Base-by-base conservation (phyloP, 2,113 vertebrate genomes). In the Eretmochelys imbricata region DNA sequence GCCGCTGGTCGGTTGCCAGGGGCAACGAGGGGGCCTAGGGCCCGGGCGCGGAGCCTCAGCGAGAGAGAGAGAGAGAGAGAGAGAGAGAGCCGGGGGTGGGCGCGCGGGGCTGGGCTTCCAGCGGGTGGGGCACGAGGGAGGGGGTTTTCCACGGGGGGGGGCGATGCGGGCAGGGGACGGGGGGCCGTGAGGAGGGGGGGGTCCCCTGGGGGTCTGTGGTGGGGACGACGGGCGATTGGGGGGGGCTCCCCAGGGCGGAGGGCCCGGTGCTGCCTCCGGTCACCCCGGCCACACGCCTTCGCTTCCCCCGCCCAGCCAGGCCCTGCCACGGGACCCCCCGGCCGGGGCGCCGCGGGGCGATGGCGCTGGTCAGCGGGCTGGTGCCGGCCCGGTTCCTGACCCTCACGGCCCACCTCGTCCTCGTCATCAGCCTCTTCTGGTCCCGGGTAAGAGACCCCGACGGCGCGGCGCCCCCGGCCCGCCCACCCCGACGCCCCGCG, bases 341-440 rank as follows among this genome's bases (percentile, higher is more conserved):
- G 42, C 5, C 42, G 5, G 42, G 42, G 42, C 42, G 42, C 42
- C 5, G 42, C 42, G 42, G n/a, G 42, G 38, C 24, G 35, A 99
- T 99, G 99, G 97, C 98, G 14, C 98, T 94, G 42, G 93, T 99
- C 35, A 97, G 90, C 57, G 99, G 98, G 57, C 98, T 99, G 2
- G 97, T 99, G 3, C 99, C 99, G 16, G 98, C 98, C 0, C 98
- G 99, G 31, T 99, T 99, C 95, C 97, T 99, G 91, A 99, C 99
- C 3, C 97, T 99, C 54, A 95, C 97, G 7, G 98, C 99, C 50
- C 99, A 99, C 82, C 97, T 99, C 48, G 98, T 99, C 88, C 98
- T 99, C 35, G 99, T 99, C 84, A 98, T 99, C 93, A 99, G 98
- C 8, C 98, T 99, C 89, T 99, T 99, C 94, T 99, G 99, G 99